Evolutionary conservation across 1,140 invertebrate species (phyloP).

Genomic region (Lepeophtheirus salmonis): DNA sequence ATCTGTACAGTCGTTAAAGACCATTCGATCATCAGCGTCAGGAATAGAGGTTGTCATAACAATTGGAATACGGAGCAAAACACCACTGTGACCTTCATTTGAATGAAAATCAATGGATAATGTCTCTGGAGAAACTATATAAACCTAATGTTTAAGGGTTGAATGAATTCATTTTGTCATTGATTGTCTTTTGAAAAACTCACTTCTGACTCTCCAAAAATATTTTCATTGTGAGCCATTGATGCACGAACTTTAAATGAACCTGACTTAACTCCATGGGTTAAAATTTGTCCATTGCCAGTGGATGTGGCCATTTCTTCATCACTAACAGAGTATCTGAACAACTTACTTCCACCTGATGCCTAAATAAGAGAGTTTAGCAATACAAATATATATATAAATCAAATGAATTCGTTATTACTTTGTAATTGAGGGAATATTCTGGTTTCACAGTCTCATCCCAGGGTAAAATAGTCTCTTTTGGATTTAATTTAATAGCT

Average conservation of each 20-base stretch:
- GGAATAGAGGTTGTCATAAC: not conserved
- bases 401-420: not conserved
- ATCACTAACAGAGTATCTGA: not conserved
- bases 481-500: not conserved
- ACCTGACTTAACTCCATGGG: not conserved
- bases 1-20: constrained; percentile 4
- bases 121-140: not conserved
- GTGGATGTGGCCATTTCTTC: constrained; percentile 2
- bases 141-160: not conserved
- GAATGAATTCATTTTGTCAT: not conserved
- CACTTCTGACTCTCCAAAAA: not conserved
- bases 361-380: not conserved
- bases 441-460: not conserved
- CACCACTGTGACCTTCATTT: not conserved
- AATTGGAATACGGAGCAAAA: not conserved
- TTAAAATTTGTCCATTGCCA: not conserved
- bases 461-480: constrained; percentile 1
- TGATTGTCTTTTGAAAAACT: not conserved
- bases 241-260: not conserved
- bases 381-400: not conserved
- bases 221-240: not conserved
- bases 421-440: not conserved
- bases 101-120: not conserved
- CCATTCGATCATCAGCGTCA: not conserved
- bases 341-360: not conserved